Percentiles rank a stretch among this genome's conserved stretches.
These are phyloP conservation scores for Ictidomys tridecemlineatus DNA, from an alignment of 2,113 vertebrate genomes.

Conservation along the genomic window DNA sequence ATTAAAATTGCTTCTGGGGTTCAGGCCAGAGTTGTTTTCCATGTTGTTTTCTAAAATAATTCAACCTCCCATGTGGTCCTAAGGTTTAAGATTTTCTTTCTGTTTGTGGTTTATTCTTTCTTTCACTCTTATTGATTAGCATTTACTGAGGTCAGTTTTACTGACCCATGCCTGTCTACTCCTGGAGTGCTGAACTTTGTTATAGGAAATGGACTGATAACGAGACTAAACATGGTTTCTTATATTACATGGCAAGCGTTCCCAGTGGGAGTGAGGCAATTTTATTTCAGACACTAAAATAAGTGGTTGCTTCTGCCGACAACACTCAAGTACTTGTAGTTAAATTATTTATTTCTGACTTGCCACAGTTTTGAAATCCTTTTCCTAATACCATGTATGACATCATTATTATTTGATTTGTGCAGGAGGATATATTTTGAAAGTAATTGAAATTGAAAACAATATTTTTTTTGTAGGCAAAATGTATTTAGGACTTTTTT, in stretches of 20 bases:
- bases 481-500: not conserved
- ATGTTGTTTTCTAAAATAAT: slow-evolving; percentile 3
- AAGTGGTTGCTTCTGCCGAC: not conserved
- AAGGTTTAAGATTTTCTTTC: not conserved
- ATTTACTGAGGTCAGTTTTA: not conserved
- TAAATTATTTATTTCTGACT: slow-evolving; percentile 45
- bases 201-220: not conserved
- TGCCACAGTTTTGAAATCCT: slow-evolving; percentile 53
- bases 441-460: not conserved
- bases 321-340: not conserved
- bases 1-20: not conserved
- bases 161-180: not conserved
- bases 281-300: slow-evolving; percentile 24
- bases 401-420: slow-evolving; percentile 28
- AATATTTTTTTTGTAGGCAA: slow-evolving; percentile 5
- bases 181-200: not conserved
- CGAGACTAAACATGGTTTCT: not conserved
- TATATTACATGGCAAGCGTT: not conserved
- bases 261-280: not conserved
- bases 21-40: not conserved
- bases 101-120: not conserved
- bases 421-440: not conserved
- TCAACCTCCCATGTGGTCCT: not conserved
- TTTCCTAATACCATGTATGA: not conserved
- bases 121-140: slow-evolving; percentile 20